phyloP scores from a whole-genome alignment of 2,888 invertebrate species.

The Urechis unicinctus region DNA sequence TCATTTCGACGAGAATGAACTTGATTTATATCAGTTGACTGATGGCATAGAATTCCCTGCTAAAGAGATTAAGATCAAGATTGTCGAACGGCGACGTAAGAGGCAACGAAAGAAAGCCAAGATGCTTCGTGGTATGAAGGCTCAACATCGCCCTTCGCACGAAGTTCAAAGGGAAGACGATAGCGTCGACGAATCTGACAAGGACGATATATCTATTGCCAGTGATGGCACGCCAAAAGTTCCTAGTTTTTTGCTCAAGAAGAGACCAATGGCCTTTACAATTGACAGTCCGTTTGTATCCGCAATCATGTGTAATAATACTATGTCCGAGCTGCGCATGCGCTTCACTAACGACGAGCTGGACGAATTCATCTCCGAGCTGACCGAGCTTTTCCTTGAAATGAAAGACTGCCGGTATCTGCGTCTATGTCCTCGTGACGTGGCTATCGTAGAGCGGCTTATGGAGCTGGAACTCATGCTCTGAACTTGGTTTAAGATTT shows the following conservation, averaged over 20 bases:
- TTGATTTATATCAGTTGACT: slow-evolving; percentile 4
- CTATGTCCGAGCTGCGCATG: not conserved
- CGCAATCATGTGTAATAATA: too few species aligned
- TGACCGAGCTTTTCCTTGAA: slow-evolving; percentile 7
- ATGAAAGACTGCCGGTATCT: slow-evolving; percentile 10
- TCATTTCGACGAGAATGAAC: not conserved
- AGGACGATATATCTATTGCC: not conserved
- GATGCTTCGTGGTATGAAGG: not conserved
- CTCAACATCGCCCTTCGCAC: not conserved
- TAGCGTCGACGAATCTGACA: not conserved
- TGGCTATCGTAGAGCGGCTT: slow-evolving; percentile 4
- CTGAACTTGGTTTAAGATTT: too few species aligned
- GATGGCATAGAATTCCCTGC: slow-evolving; percentile 9
- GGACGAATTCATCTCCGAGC: slow-evolving; percentile 1
- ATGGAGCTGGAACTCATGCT: slow-evolving; percentile 10
- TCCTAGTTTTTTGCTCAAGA: not conserved
- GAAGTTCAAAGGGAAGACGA: not conserved
- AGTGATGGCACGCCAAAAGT: not conserved
- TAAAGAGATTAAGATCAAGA: slow-evolving; percentile 10
- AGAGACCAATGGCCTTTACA: too few species aligned
- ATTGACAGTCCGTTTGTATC: not conserved
- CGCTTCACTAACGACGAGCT: slow-evolving; percentile 5
- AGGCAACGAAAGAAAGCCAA: not conserved
- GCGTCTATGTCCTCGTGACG: slow-evolving; percentile 5
- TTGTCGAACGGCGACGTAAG: slow-evolving; percentile 1